A percentile compares a stretch with the other conserved stretches of the same genome.
Evolutionary conservation across 2,797 vertebrate species (phyloP).

Genomic region (Galaxias olidus): DNA sequence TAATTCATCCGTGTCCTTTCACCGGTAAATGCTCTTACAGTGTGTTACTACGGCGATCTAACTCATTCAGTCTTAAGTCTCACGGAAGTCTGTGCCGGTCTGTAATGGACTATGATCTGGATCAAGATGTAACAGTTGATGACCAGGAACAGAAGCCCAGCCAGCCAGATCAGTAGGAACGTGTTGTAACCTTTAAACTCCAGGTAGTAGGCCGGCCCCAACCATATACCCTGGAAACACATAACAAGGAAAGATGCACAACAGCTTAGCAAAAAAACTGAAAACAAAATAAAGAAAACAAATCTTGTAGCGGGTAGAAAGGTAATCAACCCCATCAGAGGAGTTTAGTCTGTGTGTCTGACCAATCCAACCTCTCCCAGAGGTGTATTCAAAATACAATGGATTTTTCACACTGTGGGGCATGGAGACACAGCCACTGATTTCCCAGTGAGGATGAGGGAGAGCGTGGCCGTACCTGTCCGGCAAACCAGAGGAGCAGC

Average conservation of each 20-base stretch:
- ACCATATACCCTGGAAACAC: slow-evolving; percentile 80
- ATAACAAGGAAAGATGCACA: no score
- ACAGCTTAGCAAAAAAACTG: slow-evolving; percentile 7
- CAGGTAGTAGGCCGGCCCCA: slow-evolving; percentile 85
- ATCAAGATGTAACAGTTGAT: slow-evolving; percentile 85
- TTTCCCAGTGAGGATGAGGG: no score
- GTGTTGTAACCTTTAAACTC: slow-evolving; percentile 91
- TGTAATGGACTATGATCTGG: slow-evolving; percentile 87
- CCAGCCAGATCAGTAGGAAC: slow-evolving; percentile 86
- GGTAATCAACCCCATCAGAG: no score
- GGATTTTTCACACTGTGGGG: no score
- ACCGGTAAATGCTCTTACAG: neutral
- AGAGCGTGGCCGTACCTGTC: slow-evolving; percentile 72
- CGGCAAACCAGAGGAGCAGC: slow-evolving; percentile 85
- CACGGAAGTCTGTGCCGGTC: slow-evolving; percentile 33
- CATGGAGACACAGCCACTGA: no score
- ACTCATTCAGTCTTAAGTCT: slow-evolving; percentile 53
- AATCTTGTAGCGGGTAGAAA: neutral
- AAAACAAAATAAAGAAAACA: neutral
- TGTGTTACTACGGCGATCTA: neutral
- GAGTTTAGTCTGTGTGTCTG: no score
- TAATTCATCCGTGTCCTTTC: neutral
- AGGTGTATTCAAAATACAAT: no score
- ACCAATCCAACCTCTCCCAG: no score
- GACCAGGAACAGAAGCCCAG: slow-evolving; percentile 85